These are phyloP conservation scores for Thrips palmi DNA, from an alignment of 1,140 invertebrate species.

Conservation along the genomic window DNA sequence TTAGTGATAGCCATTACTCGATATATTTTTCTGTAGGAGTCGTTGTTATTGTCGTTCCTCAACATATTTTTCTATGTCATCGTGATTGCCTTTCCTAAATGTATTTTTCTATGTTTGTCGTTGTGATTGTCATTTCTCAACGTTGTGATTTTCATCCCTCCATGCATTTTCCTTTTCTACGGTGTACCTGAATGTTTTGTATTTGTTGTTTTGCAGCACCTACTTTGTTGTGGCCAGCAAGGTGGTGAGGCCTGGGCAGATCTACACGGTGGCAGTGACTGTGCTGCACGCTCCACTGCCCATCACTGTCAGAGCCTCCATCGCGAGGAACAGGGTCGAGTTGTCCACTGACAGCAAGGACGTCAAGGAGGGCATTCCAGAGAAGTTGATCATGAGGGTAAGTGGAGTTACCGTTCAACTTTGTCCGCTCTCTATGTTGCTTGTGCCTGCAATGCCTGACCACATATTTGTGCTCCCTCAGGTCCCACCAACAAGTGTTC, in stretches of 20 bases:
- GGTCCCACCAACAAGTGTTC: slow-evolving; percentile 63
- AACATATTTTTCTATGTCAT: slow-evolving; percentile 10
- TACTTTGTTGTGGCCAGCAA: slow-evolving; percentile 76
- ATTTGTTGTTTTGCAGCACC: slow-evolving; percentile 32
- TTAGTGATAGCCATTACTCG: slow-evolving; percentile 5
- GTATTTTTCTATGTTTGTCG: background rate
- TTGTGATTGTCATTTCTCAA: background rate
- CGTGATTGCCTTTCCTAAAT: background rate
- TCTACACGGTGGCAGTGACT: slow-evolving; percentile 65
- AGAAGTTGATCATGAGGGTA: slow-evolving; percentile 63
- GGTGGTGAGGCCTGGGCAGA: slow-evolving; percentile 68
- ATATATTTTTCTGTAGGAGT: background rate
- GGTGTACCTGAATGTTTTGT: slow-evolving; percentile 1
- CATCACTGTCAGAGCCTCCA: slow-evolving; percentile 61
- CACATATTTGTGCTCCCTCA: slow-evolving; percentile 20
- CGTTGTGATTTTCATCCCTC: background rate
- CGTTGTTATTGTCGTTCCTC: background rate
- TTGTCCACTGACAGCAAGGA: slow-evolving; percentile 53
- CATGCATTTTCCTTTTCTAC: slow-evolving; percentile 3
- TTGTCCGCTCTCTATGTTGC: background rate
- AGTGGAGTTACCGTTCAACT: slow-evolving; percentile 16
- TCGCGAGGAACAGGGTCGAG: slow-evolving; percentile 74
- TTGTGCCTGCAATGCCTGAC: no score
- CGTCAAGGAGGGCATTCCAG: slow-evolving; percentile 60
- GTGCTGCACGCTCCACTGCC: slow-evolving; percentile 51